A percentile compares a stretch with the other conserved stretches of the same genome.
Conservation (phyloP, 2,888 invertebrate genomes). For the Trichopria drosophilae region DNA sequence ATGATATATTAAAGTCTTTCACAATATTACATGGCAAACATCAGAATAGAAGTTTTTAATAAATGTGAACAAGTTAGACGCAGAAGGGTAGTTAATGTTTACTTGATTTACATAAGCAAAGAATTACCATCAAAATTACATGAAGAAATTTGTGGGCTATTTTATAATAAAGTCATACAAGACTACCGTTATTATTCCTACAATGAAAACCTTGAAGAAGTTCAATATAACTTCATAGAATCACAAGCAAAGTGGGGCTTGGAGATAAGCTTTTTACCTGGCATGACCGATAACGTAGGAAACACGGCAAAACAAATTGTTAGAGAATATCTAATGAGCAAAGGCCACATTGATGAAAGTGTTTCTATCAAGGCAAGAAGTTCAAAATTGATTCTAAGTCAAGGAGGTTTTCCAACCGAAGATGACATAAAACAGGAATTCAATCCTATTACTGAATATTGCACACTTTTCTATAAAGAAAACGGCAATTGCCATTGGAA, state of each 20-base stretch:
- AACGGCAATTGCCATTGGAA: constrained; percentile 12
- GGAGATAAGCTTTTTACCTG: constrained; percentile 19
- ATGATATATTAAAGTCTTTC: constrained; percentile 18
- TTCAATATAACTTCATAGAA: constrained; percentile 20
- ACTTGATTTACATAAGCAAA: constrained; percentile 15
- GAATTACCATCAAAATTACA: constrained; percentile 19
- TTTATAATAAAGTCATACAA: constrained; percentile 21
- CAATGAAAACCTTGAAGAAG: constrained; percentile 20
- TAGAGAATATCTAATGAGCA: constrained; percentile 18
- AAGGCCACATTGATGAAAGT: constrained; percentile 10
- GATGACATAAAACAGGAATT: constrained; percentile 20
- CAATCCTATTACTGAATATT: constrained; percentile 18
- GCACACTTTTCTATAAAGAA: constrained; percentile 16
- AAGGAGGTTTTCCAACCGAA: constrained; percentile 17
- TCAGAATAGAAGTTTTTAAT: constrained; percentile 21
- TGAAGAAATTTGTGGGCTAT: constrained; percentile 21
- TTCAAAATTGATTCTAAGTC: constrained; percentile 17
- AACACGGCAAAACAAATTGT: constrained; percentile 20
- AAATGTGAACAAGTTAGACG: constrained; percentile 18
- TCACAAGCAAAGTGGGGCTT: constrained; percentile 21
- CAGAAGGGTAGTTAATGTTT: constrained; percentile 18
- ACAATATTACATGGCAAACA: constrained; percentile 17
- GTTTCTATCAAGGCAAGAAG: constrained; percentile 16
- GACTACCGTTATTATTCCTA: constrained; percentile 20
- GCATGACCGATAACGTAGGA: constrained; percentile 18